Base-by-base conservation (phyloP, 2,113 vertebrate species). In the Aplodontia rufa region DNA sequence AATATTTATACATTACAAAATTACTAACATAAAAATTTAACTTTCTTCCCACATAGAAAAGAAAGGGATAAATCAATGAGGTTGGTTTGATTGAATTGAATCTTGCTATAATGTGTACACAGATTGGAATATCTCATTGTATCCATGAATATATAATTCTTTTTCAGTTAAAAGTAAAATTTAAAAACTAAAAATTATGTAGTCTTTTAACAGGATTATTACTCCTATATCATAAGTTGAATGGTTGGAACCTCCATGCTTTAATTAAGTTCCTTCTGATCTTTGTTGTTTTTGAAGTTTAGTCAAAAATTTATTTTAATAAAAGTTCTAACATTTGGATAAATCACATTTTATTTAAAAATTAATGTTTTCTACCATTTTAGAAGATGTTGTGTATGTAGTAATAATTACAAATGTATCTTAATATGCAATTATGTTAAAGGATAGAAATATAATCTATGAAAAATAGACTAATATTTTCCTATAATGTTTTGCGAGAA, bases 311-410 rank as follows among this genome's bases (percentile, higher is more conserved):
- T 58, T 58, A 0, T 47, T 87, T 40, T 64, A 28, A 4, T 42
- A 9, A 55, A 84, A 35, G 3, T 92, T 82, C 4, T 75, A 89
- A 89, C 12, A 66, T 83, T 49, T 82, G 40, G 10, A 1, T 66
- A 51, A 76, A 80, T 58, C 60, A 47, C 0, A 76, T 74, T 91
- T 91, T 85, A 76, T 58, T 92, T 92, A 22, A 86, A 91, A 69
- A 24, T 86, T 81, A 82, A 74, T 42, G 64, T 82, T 78, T 82
- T 78, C 30, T 66, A 71, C 10, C 8, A 91, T 53, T 93, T 92
- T 66, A 85, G 9, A 88, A 83, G 30, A 49, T 2, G n/a, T 64
- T 78, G 69, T 47, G 35, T 66, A 32, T 90, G 3, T 53, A 82
- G 58, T 60, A 40, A 35, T 24, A 76, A 87, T 86, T 55, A 82